Conservation (phyloP, 92 coral and sea anemone genomes). For the Anthopleura xanthogrammica region DNA sequence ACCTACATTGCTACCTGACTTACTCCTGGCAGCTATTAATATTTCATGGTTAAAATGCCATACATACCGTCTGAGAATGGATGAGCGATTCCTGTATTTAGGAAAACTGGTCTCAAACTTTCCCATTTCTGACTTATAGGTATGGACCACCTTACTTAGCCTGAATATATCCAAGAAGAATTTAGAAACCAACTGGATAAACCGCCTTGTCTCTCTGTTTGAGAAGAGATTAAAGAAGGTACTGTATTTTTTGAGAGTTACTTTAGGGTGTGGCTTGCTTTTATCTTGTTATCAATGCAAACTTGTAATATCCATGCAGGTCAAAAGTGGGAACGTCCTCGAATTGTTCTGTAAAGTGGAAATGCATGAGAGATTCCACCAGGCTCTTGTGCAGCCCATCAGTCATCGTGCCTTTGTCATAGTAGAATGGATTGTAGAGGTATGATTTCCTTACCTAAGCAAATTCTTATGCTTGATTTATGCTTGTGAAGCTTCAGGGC, state of each 20-base stretch:
- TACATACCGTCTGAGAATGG: no score
- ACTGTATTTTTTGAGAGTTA: not conserved
- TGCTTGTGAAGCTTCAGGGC: no score
- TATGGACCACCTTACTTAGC: not conserved
- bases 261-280: not conserved
- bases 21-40: no score
- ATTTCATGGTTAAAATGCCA: no score
- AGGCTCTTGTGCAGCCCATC: conserved; percentile 44
- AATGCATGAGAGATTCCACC: conserved; percentile 35
- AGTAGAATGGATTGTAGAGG: conserved; percentile 59
- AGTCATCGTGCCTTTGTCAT: conserved; percentile 60
- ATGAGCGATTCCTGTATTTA: no score
- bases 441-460: not conserved
- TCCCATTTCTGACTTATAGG: not conserved
- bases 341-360: conserved; percentile 64
- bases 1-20: no score
- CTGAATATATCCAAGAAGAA: not conserved
- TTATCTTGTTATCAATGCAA: not conserved
- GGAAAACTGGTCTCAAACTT: no score
- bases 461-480: not conserved
- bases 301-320: not conserved
- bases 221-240: not conserved
- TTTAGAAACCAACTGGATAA: not conserved
- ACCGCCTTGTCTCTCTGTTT: not conserved
- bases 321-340: conserved; percentile 27